Percentiles rank a stretch among this genome's conserved stretches.
These are phyloP conservation scores for Belonocnema kinseyi DNA, from an alignment of 1,140 invertebrate genomes.

Conservation along the genomic window DNA sequence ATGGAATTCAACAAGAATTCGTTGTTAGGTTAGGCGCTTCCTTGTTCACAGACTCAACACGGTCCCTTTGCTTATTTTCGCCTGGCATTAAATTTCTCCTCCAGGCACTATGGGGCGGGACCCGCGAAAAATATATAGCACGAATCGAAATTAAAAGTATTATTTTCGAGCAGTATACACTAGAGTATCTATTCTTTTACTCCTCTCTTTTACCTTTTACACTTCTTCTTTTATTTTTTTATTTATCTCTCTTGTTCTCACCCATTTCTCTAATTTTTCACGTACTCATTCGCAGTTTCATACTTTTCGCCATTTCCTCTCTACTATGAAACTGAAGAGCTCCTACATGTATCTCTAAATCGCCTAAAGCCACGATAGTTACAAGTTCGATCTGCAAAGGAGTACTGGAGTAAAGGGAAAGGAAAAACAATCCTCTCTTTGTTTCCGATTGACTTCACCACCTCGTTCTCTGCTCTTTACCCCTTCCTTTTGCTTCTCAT, in stretches of 20 bases:
- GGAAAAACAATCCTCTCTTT: slow-evolving; percentile 58
- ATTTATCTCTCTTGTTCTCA: slow-evolving; percentile 35
- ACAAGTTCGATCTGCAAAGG: slow-evolving; percentile 38
- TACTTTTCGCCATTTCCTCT: slow-evolving; percentile 36
- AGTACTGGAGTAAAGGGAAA: slow-evolving; percentile 40
- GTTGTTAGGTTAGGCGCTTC: slow-evolving; percentile 44
- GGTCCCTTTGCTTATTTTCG: slow-evolving; percentile 4
- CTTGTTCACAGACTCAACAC: slow-evolving; percentile 21
- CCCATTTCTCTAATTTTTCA: slow-evolving; percentile 29
- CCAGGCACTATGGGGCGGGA: slow-evolving; percentile 40
- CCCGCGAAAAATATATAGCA: slow-evolving; percentile 36
- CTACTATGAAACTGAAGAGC: slow-evolving; percentile 45
- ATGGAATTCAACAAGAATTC: slow-evolving; percentile 68
- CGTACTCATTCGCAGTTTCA: slow-evolving; percentile 34
- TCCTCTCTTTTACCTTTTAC: slow-evolving; percentile 35
- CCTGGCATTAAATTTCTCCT: slow-evolving; percentile 17
- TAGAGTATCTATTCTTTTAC: slow-evolving; percentile 36
- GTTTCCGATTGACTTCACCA: slow-evolving; percentile 66
- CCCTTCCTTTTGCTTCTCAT: slow-evolving; percentile 31
- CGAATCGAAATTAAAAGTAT: slow-evolving; percentile 59
- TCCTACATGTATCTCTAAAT: slow-evolving; percentile 61
- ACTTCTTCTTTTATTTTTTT: slow-evolving; percentile 43
- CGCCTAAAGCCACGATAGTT: slow-evolving; percentile 59
- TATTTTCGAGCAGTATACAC: slow-evolving; percentile 52
- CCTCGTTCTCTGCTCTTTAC: slow-evolving; percentile 46